Base-by-base conservation (phyloP, 2,797 vertebrate species). In the Lemur catta region DNA sequence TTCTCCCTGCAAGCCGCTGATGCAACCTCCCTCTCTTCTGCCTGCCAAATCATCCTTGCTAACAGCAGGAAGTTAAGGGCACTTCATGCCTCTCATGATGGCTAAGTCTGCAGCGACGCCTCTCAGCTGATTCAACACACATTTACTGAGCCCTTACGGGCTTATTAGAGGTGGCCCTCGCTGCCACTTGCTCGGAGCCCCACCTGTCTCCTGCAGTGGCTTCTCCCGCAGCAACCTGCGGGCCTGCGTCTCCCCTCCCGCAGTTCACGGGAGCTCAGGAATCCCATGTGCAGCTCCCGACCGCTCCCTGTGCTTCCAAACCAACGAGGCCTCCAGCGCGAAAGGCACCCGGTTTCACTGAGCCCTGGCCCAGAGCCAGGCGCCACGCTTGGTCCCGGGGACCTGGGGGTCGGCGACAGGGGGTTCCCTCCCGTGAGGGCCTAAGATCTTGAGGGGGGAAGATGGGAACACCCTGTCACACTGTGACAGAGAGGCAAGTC, bases 41-140 rank as follows among this genome's bases (percentile, higher is more conserved):
- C 96, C 84, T 55, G 52, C 46, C 33, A 46, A 93, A 87, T 82
- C 50, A 93, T 79, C 84, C 82, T 84, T 30, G 15, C 71, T 84
- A 57, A 43, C 59, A 65, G 81, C 78, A 61, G 59, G 50, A 50
- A n/a, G 30, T 92, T 33, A 75, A 72, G 86, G 90, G 67, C 59
- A 35, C 41, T 95, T 89, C 92, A 86, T 17, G 69, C 85, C 93
- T 93, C 93, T 97, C 41, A 2, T 22, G 81, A 74, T 78, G 75
- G 55, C 82, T 52, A 84, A 88, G 91, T 76, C 69, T 78, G 82
- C 61, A 33, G 59, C 0, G 12, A 84, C 14, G 18, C 18, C 26
- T 59, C 81, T 78, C 87, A 59, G 76, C 92, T 61, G 75, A 41
- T 43, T 48, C 84, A 41, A 41, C 41, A 41, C 41, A 41, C 41